Evolutionary conservation across 2,888 invertebrate genomes (phyloP), one percentile per base, ranked within the genome.

Genomic region (Erannis defoliaria): DNA sequence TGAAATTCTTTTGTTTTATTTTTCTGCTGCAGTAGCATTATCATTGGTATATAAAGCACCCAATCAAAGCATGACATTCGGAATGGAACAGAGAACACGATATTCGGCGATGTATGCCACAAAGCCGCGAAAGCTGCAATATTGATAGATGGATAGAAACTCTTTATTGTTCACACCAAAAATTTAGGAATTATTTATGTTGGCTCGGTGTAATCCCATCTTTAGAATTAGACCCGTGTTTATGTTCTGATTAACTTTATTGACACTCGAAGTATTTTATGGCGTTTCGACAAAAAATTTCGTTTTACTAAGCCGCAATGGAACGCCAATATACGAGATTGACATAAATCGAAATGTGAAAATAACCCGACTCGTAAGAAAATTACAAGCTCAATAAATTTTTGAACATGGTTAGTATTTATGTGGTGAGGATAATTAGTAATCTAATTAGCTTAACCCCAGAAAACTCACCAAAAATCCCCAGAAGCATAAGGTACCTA

Each of bases 241-340:
- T 54, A 60, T 59, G 53, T 60, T 60, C 56, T 54, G 56, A 60
- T 60, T 56, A 60, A 60, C 37, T 49, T 57, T 60, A 64, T 60
- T 60, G 64, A 60, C 64, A 56, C 56, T 64, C 42, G 35, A 51
- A 43, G 19, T 37, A 49, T 42, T 64, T 54, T 56, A 60, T 16
- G 19, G 37, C 45, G 23, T 45, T 51, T 56, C 45, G 16, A 35
- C 51, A 49, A 54, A 49, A 54, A 50, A 55, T 49, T 54, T 38
- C 53, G 48, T 53, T 10, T 33, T 53, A 53, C 19, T 54, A 60
- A 55, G 37, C 10, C 40, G 46, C 54, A 26, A 33, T 33, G 46
- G 40, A 42, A 57, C 37, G 33, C 21, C 14, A 6, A 10, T 6
- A 8, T 26, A 26, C 10, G 12, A 26, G 26, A 38, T 37, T 19